phyloP scores from a whole-genome alignment of 2,888 invertebrate species.

The Tinea trinotella region DNA sequence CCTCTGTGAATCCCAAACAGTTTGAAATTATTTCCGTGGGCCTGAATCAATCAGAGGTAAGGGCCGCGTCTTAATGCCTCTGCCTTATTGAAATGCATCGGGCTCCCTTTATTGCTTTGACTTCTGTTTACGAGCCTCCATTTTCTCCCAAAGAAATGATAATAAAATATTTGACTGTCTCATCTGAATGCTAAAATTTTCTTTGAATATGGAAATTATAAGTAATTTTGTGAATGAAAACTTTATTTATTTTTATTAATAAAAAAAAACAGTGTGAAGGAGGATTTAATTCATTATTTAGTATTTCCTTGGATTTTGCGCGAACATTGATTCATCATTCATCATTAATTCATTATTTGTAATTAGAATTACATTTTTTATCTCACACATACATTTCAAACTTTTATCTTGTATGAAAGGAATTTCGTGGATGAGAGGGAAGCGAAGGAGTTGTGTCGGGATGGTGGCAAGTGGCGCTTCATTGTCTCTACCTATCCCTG shows the following conservation, averaged over 20 bases:
- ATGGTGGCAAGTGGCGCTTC: too few relatives aligned
- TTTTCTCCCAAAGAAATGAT: background rate
- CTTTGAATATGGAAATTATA: background rate
- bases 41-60: constrained; percentile 45
- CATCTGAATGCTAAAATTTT: background rate
- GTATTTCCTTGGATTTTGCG: too few relatives aligned
- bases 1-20: constrained; percentile 47
- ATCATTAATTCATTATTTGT: too few relatives aligned
- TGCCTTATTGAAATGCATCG: constrained; percentile 48
- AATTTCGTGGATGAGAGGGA: too few relatives aligned
- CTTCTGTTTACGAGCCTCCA: constrained; percentile 38
- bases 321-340: too few relatives aligned
- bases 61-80: constrained; percentile 33
- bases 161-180: constrained; percentile 6
- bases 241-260: background rate
- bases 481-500: too few relatives aligned
- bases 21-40: constrained; percentile 48
- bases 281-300: too few relatives aligned
- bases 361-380: too few relatives aligned
- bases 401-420: too few relatives aligned
- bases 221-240: background rate
- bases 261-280: too few relatives aligned
- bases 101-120: constrained; percentile 52
- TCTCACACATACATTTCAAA: too few relatives aligned
- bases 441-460: too few relatives aligned